These are phyloP conservation scores for Atta cephalotes DNA, from an alignment of 1,140 invertebrate species.

Conservation along the genomic window DNA sequence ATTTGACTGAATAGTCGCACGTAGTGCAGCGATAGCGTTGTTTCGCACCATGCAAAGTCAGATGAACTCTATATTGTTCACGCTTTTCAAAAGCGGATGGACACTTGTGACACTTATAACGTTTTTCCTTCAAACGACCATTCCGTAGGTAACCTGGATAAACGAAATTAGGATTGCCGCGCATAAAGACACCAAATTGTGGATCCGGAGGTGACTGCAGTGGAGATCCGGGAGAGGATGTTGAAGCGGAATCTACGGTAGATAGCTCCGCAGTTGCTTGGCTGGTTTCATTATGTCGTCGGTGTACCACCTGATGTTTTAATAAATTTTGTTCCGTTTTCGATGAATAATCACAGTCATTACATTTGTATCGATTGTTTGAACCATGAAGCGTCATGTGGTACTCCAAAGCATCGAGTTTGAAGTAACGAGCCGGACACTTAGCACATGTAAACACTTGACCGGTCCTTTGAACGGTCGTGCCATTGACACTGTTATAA, in stretches of 20 bases:
- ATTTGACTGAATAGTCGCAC: conserved; percentile 96
- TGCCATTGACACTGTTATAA: neutral
- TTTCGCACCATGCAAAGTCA: conserved; percentile 93
- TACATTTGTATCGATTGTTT: conserved; percentile 90
- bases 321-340: conserved; percentile 92
- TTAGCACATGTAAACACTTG: conserved; percentile 87
- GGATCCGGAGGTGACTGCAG: conserved; percentile 86
- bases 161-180: conserved; percentile 92
- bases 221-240: conserved; percentile 69
- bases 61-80: conserved; percentile 94
- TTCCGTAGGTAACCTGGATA: conserved; percentile 92
- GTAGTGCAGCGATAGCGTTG: conserved; percentile 94
- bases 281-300: conserved; percentile 78
- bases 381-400: conserved; percentile 91
- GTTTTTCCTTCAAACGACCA: conserved; percentile 91
- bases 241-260: conserved; percentile 24
- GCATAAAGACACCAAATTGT: conserved; percentile 89
- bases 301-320: conserved; percentile 90
- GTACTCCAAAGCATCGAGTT: conserved; percentile 90
- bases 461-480: conserved; percentile 52
- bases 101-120: conserved; percentile 94
- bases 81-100: conserved; percentile 95
- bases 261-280: conserved; percentile 11
- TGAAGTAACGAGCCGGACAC: conserved; percentile 91
- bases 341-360: conserved; percentile 94